These are phyloP conservation scores for Poecilia gillii DNA, from an alignment of 2,797 vertebrate genomes.

Conservation along the genomic window DNA sequence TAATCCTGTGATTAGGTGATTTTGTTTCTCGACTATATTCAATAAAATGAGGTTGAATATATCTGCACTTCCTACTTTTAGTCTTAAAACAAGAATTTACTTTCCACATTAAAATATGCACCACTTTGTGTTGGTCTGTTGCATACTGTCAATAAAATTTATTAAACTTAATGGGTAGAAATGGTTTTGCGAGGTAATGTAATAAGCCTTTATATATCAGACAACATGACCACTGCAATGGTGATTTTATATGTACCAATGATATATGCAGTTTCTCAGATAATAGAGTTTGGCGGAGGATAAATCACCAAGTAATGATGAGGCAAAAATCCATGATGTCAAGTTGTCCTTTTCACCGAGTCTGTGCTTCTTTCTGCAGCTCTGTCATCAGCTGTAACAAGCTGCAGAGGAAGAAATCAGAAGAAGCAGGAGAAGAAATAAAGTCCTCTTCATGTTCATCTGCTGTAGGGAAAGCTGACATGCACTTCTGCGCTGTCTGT, in stretches of 20 bases:
- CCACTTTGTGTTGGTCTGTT: neutral
- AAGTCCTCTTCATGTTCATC: conserved; percentile 70
- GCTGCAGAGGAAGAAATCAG: conserved; percentile 59
- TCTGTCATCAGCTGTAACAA: conserved; percentile 66
- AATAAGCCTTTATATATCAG: neutral
- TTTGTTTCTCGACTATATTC: neutral
- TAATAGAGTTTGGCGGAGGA: conserved; percentile 4
- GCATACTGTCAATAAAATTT: neutral
- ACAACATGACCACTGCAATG: neutral
- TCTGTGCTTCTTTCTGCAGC: conserved; percentile 39
- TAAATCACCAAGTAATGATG: conserved; percentile 33
- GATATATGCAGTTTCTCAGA: neutral
- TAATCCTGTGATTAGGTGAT: neutral
- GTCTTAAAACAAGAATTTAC: neutral
- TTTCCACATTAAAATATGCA: neutral
- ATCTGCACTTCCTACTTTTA: neutral
- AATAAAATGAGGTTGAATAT: neutral
- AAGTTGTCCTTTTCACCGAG: conserved; percentile 47
- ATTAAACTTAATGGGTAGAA: neutral
- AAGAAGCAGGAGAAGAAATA: conserved; percentile 59
- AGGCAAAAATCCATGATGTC: conserved; percentile 44
- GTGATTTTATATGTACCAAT: neutral
- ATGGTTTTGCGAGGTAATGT: neutral
- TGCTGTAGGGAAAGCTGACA: conserved; percentile 81
- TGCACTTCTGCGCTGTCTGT: conserved; percentile 94